Percentiles rank a stretch among this genome's conserved stretches.
Evolutionary conservation across 1,140 invertebrate species (phyloP).

Genomic region (Ganaspis sp.): DNA sequence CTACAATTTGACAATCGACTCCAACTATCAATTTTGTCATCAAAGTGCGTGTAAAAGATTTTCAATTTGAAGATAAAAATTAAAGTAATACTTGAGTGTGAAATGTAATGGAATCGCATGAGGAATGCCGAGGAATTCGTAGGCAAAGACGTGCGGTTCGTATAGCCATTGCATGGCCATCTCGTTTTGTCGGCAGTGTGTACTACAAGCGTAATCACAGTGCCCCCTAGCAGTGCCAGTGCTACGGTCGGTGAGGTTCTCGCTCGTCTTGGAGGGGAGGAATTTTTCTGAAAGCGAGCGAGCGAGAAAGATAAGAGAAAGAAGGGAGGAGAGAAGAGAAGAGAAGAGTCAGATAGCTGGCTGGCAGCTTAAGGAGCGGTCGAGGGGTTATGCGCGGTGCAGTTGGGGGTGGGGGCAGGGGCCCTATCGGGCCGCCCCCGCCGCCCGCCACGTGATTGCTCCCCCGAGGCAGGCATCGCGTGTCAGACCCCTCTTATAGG

Average conservation of each 20-base stretch:
- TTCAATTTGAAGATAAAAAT: no score
- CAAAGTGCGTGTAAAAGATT: no score
- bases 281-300: slow-evolving; percentile 54
- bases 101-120: not conserved
- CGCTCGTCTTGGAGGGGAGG: slow-evolving; percentile 47
- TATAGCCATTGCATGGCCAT: slow-evolving; percentile 54
- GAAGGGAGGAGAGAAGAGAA: slow-evolving; percentile 34
- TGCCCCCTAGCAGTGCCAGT: slow-evolving; percentile 69
- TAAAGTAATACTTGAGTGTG: no score
- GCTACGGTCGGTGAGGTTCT: slow-evolving; percentile 41
- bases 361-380: slow-evolving; percentile 37
- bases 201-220: slow-evolving; percentile 71
- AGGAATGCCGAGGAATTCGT: slow-evolving; percentile 40
- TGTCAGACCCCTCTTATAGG: slow-evolving; percentile 72
- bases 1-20: no score
- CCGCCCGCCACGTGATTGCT: slow-evolving; percentile 72
- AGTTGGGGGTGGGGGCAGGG: slow-evolving; percentile 54
- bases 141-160: slow-evolving; percentile 51
- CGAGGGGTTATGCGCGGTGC: slow-evolving; percentile 27
- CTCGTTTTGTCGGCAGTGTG: slow-evolving; percentile 70
- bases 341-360: slow-evolving; percentile 21
- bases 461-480: slow-evolving; percentile 74
- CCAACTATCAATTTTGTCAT: no score
- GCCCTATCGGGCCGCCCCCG: slow-evolving; percentile 68
- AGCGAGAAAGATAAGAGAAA: slow-evolving; percentile 29